Base-by-base conservation (phyloP, 2,888 invertebrate genomes). In the Xylophagus ater region DNA sequence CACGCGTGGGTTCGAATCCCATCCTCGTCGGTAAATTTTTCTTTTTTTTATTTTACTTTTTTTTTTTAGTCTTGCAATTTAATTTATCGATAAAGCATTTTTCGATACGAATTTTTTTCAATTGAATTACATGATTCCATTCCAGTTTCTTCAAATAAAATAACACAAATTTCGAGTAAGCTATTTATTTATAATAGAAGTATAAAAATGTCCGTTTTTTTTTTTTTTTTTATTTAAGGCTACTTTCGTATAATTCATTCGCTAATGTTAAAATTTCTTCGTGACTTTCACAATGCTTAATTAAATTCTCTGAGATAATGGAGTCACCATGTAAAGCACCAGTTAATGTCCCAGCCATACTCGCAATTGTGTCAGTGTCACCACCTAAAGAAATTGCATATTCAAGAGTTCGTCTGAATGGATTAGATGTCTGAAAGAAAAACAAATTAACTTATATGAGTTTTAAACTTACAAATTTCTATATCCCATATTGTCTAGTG, bases 1-100 rank as follows among this genome's bases (percentile, higher is more conserved):
- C 80, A 78, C 80, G 80, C 80, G 80, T 80, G 80, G 79, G 81
- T 81, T 81, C 81, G 81, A 81, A 81, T 81, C 81, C 79, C 80
- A 79, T 80, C 78, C 76, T 76, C 76, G 76, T 76, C 76, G 76
- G 17, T n/a, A n/a, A n/a, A n/a, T n/a, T n/a, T n/a, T n/a, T n/a
- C n/a, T n/a, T n/a, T n/a, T n/a, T n/a, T n/a, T n/a, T n/a, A n/a
- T n/a, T n/a, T n/a, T n/a, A n/a, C n/a, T n/a, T n/a, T n/a, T n/a
- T n/a, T n/a, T n/a, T n/a, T n/a, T n/a, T n/a, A n/a, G n/a, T n/a
- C n/a, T n/a, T n/a, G n/a, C n/a, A n/a, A n/a, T n/a, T n/a, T n/a
- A n/a, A n/a, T n/a, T n/a, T n/a, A n/a, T n/a, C n/a, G n/a, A n/a
- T n/a, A n/a, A n/a, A n/a, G n/a, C n/a, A n/a, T n/a, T n/a, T n/a